Evolutionary conservation across 2,888 invertebrate genomes (phyloP), one percentile per base, ranked within the genome.

Genomic region (Imbricaverruca yamaguchii): DNA sequence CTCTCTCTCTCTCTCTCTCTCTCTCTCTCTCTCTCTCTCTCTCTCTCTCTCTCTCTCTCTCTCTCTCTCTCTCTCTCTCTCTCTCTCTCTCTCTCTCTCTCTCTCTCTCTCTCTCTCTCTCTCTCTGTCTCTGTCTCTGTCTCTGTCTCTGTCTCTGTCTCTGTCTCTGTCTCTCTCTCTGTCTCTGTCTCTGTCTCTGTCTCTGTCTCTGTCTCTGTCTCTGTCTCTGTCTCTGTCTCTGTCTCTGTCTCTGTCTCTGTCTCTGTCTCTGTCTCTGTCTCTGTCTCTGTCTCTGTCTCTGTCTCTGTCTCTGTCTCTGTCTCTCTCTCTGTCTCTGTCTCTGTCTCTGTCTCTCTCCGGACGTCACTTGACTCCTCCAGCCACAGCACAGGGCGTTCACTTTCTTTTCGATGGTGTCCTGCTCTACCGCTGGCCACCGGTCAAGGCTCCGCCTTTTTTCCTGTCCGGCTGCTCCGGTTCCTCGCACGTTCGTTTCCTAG

Each of bases 111-210:
- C 57, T 57, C n/a, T 61, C 7, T 77, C 56, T 61, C 67, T 12
- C 23, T 77, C 63, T 23, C 80, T 23, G 21, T 77, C 23, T 78
- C 55, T 53, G 25, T 18, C n/a, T 39, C 63, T n/a, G 25, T 39
- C 55, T n/a, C n/a, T 57, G 18, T 39, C 39, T n/a, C n/a, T n/a
- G 11, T 80, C 61, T 80, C 80, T 80, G 13, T 61, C 61, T 80
- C 61, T 80, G 25, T 80, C 67, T 80, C 80, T 80, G n/a, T 80
- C 80, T 80, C 69, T 80, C 69, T 80, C 69, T 80, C 80, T 80
- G 10, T 69, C 80, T 80, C 80, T 57, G 23, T 77, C 81, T 77
- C 81, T 39, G 57, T 25, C 59, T 69, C 59, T 59, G 57, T 59
- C 74, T 59, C 81, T 39, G 8, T 39, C 57, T 59, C 61, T 25